Conservation (phyloP, 92 coral and sea anemone genomes). For the Phenganax stokvisi region DNA sequence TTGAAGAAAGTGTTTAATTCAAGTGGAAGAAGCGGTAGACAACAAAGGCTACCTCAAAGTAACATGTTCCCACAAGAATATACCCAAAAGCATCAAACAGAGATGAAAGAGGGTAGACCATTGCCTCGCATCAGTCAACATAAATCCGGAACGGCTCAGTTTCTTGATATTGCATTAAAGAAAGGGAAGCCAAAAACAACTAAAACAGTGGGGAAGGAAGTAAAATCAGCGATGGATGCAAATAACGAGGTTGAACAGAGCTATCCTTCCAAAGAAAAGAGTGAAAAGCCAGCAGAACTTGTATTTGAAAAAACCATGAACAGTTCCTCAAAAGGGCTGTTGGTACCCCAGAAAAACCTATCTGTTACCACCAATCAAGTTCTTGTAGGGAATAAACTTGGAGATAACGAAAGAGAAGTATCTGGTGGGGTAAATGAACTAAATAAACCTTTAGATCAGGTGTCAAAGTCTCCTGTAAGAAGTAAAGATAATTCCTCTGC, state of each 20-base stretch:
- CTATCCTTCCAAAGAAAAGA: background rate
- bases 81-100: background rate
- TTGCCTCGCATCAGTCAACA: background rate
- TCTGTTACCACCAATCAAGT: background rate
- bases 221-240: background rate
- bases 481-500: background rate
- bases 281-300: background rate
- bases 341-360: background rate
- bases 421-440: background rate
- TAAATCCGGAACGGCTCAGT: background rate
- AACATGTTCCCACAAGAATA: background rate
- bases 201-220: background rate
- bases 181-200: background rate
- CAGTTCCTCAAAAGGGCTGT: background rate
- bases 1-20: conserved; percentile 17
- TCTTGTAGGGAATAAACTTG: background rate
- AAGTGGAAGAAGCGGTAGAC: background rate
- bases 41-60: background rate
- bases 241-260: background rate
- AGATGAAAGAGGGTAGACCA: background rate
- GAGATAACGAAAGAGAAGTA: background rate
- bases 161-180: background rate
- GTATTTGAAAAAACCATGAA: background rate
- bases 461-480: background rate
- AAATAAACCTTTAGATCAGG: background rate